phyloP scores from a whole-genome alignment of 2,888 invertebrate genomes.

The Agonopterix arenella region DNA sequence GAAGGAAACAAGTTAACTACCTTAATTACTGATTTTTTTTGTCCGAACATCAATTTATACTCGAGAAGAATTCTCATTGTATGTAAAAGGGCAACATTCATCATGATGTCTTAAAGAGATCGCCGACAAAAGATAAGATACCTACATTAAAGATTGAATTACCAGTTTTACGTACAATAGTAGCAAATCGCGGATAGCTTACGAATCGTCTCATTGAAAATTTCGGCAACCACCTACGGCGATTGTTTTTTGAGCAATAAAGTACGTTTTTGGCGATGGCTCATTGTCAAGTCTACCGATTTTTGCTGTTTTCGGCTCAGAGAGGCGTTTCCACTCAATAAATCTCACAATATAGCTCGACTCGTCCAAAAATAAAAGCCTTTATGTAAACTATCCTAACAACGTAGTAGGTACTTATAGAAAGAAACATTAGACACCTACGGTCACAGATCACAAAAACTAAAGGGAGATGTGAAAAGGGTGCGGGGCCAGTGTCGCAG shows the following conservation, averaged over 20 bases:
- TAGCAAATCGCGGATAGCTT: conserved; percentile 10
- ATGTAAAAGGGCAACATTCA: conserved; percentile 1
- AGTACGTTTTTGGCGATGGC: conserved; percentile 32
- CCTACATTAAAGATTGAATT: background rate
- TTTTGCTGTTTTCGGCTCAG: conserved; percentile 24
- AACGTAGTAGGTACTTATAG: background rate
- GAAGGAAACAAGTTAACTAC: too few relatives aligned
- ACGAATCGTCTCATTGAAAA: conserved; percentile 18
- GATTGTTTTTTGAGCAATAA: conserved; percentile 31
- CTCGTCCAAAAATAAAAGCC: background rate
- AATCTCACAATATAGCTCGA: conserved; percentile 17
- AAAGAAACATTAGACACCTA: conserved; percentile 18
- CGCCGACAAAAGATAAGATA: background rate
- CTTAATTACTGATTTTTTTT: too few relatives aligned
- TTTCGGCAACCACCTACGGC: conserved; percentile 31
- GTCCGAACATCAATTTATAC: too few relatives aligned
- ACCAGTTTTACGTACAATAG: conserved; percentile 19
- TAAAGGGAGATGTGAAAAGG: too few relatives aligned
- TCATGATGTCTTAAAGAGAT: background rate
- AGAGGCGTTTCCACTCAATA: conserved; percentile 25
- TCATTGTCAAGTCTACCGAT: conserved; percentile 30
- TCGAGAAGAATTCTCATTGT: background rate
- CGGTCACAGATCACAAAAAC: too few relatives aligned
- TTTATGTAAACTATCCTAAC: background rate
- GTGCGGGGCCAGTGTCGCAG: too few relatives aligned